Evolutionary conservation across 2,797 vertebrate genomes (phyloP), one percentile per base, ranked within the genome.

Genomic region (Gastrophryne carolinensis): DNA sequence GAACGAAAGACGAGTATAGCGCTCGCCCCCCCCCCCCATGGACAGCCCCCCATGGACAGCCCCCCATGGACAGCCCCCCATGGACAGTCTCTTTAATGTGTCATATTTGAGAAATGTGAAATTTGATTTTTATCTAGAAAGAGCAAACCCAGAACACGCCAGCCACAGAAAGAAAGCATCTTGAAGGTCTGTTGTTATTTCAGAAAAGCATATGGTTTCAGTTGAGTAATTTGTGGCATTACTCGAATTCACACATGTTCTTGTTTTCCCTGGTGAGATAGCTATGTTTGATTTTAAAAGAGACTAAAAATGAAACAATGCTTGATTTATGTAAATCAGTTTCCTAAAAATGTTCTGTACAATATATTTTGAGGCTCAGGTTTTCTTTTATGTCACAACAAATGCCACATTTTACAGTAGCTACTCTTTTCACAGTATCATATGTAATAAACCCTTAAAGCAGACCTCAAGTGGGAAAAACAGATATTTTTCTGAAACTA

Each of bases 161-260:
- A 71, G 26, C 74, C 44, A 17, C 19, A 71, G 30, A 70, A 49
- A 4, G 5, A 54, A 53, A 77, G 47, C 60, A 50, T 71, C 49
- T 77, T 57, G 30, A n/a, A 64, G 49, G 34, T 71, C 67, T 71
- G 66, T 77, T 77, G 27, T 64, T 77, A 50, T 77, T 71, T 64
- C 54, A 35, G 17, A 35, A 71, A 15, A 77, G 7, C 74, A 70
- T 75, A 75, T 77, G 74, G 66, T 77, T 77, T 77, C 50, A 71
- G 73, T 71, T 77, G 70, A 61, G 47, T 61, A 34, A 77, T 77
- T 56, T 71, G 49, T 77, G 37, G 7, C 57, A 57, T 70, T 77
- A 58, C 37, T 67, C 19, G 6, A 64, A 37, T 58, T 57, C 69
- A 80, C 72, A 6, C 67, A 71, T 64, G 74, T 23, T 62, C 66